Conservation (phyloP, 2,113 vertebrate species). For the Peromyscus californicus region DNA sequence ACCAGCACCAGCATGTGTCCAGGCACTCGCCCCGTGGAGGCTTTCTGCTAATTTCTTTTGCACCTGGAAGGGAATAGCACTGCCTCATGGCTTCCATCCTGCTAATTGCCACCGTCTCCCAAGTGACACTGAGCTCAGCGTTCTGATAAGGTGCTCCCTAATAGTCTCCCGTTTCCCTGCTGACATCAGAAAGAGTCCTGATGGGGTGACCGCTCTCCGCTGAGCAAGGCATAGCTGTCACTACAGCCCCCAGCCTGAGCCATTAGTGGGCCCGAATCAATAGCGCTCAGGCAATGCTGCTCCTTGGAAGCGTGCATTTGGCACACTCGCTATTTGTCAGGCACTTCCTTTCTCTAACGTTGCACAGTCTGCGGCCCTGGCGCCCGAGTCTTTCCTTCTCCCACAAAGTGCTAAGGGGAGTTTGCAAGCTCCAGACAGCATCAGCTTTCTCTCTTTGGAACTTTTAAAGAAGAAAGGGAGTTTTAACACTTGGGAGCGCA, state of each 20-base stretch:
- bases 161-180: constrained; percentile 85
- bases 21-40: neutral
- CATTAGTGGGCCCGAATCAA: constrained; percentile 71
- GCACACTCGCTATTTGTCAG: constrained; percentile 62
- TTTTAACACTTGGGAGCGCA: neutral
- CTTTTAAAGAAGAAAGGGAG: neutral
- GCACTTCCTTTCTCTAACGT: constrained; percentile 62
- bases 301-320: constrained; percentile 62
- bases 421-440: neutral
- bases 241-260: constrained; percentile 53
- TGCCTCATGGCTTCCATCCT: constrained; percentile 71
- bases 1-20: neutral
- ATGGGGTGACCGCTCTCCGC: constrained; percentile 62
- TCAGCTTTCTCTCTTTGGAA: neutral
- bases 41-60: constrained; percentile 33
- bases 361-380: neutral
- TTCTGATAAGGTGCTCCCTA: constrained; percentile 79
- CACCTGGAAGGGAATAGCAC: constrained; percentile 17
- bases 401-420: constrained; percentile 3
- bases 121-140: constrained; percentile 60
- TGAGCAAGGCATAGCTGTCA: constrained; percentile 49
- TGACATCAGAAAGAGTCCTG: constrained; percentile 83
- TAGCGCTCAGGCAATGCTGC: constrained; percentile 73
- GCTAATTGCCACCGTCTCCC: constrained; percentile 60
- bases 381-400: neutral